These are phyloP conservation scores for Gryon sp. DNA, from an alignment of 1,140 invertebrate species.

Conservation along the genomic window DNA sequence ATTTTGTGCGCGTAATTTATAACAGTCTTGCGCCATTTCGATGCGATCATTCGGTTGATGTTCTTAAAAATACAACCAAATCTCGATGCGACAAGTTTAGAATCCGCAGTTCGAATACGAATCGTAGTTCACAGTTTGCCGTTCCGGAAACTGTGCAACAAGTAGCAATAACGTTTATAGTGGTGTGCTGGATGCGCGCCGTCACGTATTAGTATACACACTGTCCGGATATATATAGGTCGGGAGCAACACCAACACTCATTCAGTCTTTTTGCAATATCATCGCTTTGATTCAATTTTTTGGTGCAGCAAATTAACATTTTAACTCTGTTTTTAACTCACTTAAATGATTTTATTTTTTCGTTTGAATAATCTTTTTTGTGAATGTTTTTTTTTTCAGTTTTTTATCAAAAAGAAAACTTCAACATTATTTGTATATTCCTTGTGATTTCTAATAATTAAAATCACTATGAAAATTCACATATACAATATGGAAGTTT, in stretches of 20 bases:
- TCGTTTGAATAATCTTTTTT: too few relatives aligned
- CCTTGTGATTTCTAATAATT: too few relatives aligned
- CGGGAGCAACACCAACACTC: slow-evolving; percentile 47
- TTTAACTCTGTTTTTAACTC: too few relatives aligned
- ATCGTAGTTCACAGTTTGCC: slow-evolving; percentile 65
- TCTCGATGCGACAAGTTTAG: slow-evolving; percentile 44
- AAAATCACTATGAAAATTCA: too few relatives aligned
- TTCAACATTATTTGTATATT: too few relatives aligned
- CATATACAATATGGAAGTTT: too few relatives aligned
- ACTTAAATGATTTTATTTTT: too few relatives aligned
- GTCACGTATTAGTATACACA: slow-evolving; percentile 55
- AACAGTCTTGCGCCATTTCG: neutral
- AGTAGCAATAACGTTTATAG: slow-evolving; percentile 75
- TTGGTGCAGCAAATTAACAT: slow-evolving; percentile 23
- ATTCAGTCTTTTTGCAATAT: slow-evolving; percentile 10
- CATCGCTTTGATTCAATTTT: too few relatives aligned
- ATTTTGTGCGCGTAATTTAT: neutral
- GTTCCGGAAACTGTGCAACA: slow-evolving; percentile 69
- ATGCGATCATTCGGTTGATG: slow-evolving; percentile 49
- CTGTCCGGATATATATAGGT: slow-evolving; percentile 58
- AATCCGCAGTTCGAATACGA: slow-evolving; percentile 58
- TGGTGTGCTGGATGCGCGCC: slow-evolving; percentile 54
- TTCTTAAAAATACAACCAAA: slow-evolving; percentile 46
- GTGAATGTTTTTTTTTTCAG: too few relatives aligned
- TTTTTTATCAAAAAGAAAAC: too few relatives aligned